Percentiles rank a stretch among this genome's conserved stretches.
phyloP scores from a whole-genome alignment of 1,140 invertebrate species.

The Trachymyrmex septentrionalis region DNA sequence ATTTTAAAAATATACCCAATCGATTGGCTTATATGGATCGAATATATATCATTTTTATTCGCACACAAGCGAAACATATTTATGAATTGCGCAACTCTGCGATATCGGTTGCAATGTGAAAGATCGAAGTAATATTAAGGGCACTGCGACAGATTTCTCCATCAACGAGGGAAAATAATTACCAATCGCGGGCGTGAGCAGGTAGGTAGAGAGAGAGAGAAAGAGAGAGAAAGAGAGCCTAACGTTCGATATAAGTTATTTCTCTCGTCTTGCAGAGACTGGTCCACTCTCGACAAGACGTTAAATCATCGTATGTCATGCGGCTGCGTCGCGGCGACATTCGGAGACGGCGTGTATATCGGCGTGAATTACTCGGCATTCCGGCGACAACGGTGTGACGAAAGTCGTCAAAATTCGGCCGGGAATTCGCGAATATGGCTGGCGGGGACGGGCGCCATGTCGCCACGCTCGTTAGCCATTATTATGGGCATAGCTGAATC shows the following conservation, averaged over 20 bases:
- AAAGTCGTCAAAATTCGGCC: conserved; percentile 55
- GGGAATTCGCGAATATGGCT: conserved; percentile 58
- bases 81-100: conserved; percentile 33
- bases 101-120: background rate
- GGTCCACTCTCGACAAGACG: conserved; percentile 27
- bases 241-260: conserved; percentile 50
- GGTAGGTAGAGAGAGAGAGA: background rate
- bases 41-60: conserved; percentile 31
- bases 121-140: conserved; percentile 32
- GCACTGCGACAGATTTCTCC: conserved; percentile 38
- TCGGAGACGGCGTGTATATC: conserved; percentile 23
- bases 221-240: background rate
- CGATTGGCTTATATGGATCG: background rate
- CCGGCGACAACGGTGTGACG: background rate
- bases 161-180: conserved; percentile 46
- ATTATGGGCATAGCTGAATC: conserved; percentile 81
- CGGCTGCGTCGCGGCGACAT: background rate
- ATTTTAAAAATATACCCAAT: background rate
- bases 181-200: background rate
- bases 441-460: conserved; percentile 16
- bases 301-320: conserved; percentile 37
- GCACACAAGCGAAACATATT: background rate
- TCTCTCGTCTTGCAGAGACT: conserved; percentile 43
- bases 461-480: conserved; percentile 80
- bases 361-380: conserved; percentile 55